Conservation (phyloP, 2,113 vertebrate species). For the Manacus vitellinus region DNA sequence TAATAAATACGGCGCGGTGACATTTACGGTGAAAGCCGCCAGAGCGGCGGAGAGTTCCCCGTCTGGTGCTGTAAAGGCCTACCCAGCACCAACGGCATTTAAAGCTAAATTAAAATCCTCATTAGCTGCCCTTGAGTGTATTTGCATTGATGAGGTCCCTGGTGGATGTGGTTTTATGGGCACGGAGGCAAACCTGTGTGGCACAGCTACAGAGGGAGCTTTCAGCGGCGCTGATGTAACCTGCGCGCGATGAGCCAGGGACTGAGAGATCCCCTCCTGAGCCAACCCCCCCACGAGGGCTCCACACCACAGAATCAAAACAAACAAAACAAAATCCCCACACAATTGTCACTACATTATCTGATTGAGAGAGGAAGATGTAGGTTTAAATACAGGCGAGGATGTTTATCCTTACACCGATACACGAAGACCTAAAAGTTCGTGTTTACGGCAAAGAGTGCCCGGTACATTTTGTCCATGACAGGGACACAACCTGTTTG, state of each 20-base stretch:
- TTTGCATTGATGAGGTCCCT: conserved; percentile 57
- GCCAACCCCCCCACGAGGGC: neutral
- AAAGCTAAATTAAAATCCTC: conserved; percentile 58
- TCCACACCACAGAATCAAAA: neutral
- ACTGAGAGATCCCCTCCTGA: neutral
- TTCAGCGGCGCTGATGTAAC: conserved; percentile 64
- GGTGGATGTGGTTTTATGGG: conserved; percentile 50
- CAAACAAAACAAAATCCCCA: neutral
- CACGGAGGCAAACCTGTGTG: conserved; percentile 61
- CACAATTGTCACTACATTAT: neutral
- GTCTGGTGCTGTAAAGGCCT: conserved; percentile 57
- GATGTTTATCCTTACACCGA: neutral
- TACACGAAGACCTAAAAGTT: neutral
- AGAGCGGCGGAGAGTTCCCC: conserved; percentile 32
- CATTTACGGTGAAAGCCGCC: conserved; percentile 63
- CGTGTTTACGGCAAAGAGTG: accelerated
- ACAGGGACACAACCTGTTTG: neutral
- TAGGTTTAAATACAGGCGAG: neutral
- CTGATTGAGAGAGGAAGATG: conserved; percentile 33
- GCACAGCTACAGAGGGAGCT: conserved; percentile 40
- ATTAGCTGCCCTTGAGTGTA: conserved; percentile 48
- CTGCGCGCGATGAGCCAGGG: neutral
- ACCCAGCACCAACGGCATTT: conserved; percentile 55
- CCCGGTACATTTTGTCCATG: neutral
- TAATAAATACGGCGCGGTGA: conserved; percentile 59